These are phyloP conservation scores for Solenodon paradoxus DNA, from an alignment of 2,113 vertebrate species.

Conservation along the genomic window DNA sequence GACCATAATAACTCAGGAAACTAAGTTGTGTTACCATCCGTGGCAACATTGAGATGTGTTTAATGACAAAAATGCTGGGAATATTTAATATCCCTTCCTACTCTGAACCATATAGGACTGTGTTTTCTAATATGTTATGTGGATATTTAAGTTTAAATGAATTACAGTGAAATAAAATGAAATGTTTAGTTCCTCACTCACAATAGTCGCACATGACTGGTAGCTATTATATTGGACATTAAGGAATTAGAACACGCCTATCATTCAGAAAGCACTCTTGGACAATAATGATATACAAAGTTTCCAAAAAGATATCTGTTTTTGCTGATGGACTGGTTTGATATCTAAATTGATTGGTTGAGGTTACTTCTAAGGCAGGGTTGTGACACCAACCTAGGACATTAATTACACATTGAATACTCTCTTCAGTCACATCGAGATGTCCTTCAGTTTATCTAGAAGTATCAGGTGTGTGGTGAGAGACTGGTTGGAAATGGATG, in stretches of 20 bases:
- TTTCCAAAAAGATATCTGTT: neutral
- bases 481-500: neutral
- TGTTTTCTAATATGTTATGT: neutral
- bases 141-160: slow-evolving; percentile 5
- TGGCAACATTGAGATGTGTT: neutral
- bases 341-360: neutral
- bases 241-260: neutral
- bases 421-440: neutral
- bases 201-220: neutral
- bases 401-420: slow-evolving; percentile 8
- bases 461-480: neutral
- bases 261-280: neutral
- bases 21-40: neutral
- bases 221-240: neutral
- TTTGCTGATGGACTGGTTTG: neutral
- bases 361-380: neutral
- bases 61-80: neutral
- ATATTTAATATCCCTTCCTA: neutral
- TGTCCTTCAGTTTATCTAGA: neutral
- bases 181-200: neutral
- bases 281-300: neutral
- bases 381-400: neutral
- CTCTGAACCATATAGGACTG: neutral
- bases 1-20: neutral
- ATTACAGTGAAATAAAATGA: neutral